Base-by-base conservation (phyloP, 2,888 invertebrate species). In the Neoscelio sp. region DNA sequence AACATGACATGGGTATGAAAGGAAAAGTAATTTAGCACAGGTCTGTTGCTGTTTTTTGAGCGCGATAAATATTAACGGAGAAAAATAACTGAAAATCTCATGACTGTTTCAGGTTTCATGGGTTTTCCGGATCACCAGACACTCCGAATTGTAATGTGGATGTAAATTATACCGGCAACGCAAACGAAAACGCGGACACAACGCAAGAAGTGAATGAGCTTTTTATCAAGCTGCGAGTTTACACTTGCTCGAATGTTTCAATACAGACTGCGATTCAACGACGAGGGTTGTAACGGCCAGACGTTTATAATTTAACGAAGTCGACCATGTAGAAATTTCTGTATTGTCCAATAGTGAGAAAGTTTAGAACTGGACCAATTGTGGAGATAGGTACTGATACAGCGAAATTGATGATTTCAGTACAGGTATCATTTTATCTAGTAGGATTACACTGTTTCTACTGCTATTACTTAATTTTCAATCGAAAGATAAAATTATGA, bases 301-400 rank as follows among this genome's bases (percentile, higher is more conserved):
- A 54, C 62, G 78, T 82, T 80, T 82, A 86, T 84, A 84, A 86
- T 86, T 85, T 78, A 85, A 84, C 64, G 62, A 71, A 17, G 48
- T 46, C 28, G 30, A 13, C 26, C 71, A 54, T n/a, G 17, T 35
- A 17, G 33, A 42, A 46, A 67, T 67, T 44, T 42, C 10, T 26
- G n/a, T 17, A 68, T 68, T 46, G 42, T 50, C 12, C 38, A 38
- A 12, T 10, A 35, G 5, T 26, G 5, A 13, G 15, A 15, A 52
- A 83, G 80, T 65, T 15, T 8, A 42, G 42, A 52, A n/a, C 23
- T 30, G 52, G 13, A 52, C 20, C 13, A 28, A 5, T 8, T 15
- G 8, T n/a, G 7, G 6, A 7, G 15, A 2, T 35, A 35, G 3
- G n/a, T n/a, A n/a, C n/a, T n/a, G n/a, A n/a, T n/a, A n/a, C n/a